phyloP scores from a whole-genome alignment of 1,140 invertebrate species.

The Caenorhabditis brenneri region DNA sequence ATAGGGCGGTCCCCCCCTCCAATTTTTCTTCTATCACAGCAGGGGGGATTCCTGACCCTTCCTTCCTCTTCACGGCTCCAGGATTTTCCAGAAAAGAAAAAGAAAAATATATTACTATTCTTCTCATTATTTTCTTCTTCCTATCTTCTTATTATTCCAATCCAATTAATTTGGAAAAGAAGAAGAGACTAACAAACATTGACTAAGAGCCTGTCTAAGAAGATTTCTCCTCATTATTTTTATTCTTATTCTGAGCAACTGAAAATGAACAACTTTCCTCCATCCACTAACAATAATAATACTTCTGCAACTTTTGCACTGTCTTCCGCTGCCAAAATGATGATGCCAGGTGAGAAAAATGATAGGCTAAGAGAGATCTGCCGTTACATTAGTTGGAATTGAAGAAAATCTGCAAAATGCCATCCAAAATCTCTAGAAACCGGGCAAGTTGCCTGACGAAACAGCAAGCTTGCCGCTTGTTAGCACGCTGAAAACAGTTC shows the following conservation, averaged over 20 bases:
- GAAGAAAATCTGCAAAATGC: too few species aligned
- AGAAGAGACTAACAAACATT: background rate
- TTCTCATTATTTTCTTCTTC: background rate
- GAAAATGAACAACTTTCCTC: background rate
- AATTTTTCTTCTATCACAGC: background rate
- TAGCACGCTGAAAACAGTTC: too few species aligned
- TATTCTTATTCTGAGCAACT: background rate
- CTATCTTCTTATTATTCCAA: background rate
- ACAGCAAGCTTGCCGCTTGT: too few species aligned
- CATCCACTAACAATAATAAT: background rate
- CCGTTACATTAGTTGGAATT: too few species aligned
- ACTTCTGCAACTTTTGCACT: conserved; percentile 1
- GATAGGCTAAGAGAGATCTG: background rate
- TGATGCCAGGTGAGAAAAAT: conserved; percentile 8
- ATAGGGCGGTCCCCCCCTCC: background rate
- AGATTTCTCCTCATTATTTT: background rate
- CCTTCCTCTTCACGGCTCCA: too few species aligned
- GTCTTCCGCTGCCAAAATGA: background rate
- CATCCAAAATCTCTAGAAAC: too few species aligned
- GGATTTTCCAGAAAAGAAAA: too few species aligned
- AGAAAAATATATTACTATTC: too few species aligned
- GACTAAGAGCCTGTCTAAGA: background rate
- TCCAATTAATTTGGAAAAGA: background rate
- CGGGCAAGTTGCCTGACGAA: too few species aligned
- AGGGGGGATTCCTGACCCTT: too few species aligned